Evolutionary conservation across 2,888 invertebrate genomes (phyloP).

Genomic region (Caenorhabditis angaria): DNA sequence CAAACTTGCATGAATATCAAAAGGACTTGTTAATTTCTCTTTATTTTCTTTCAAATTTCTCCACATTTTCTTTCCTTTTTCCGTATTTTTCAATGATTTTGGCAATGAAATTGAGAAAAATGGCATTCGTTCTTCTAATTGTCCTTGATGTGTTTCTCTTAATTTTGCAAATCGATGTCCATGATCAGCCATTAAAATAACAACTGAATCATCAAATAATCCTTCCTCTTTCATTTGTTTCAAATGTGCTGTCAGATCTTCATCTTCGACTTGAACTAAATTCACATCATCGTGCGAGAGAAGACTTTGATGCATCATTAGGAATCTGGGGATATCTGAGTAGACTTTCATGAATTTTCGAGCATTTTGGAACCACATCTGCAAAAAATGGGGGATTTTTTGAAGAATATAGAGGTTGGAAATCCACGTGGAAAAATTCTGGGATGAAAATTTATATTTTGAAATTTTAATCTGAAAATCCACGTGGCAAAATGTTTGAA

Average conservation of each 20-base stretch:
- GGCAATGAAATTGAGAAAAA: conserved; percentile 77
- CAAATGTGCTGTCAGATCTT: conserved; percentile 58
- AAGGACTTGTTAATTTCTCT: conserved; percentile 81
- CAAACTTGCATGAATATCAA: conserved; percentile 86
- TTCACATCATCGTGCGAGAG: conserved; percentile 88
- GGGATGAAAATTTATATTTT: no score
- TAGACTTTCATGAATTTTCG: conserved; percentile 78
- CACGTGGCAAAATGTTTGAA: no score
- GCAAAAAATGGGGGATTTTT: conserved; percentile 11
- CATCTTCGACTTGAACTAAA: conserved; percentile 77
- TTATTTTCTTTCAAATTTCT: conserved; percentile 60
- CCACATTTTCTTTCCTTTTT: conserved; percentile 41
- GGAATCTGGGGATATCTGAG: conserved; percentile 80
- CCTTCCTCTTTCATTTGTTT: conserved; percentile 72
- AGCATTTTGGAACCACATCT: conserved; percentile 72
- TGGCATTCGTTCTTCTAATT: conserved; percentile 79
- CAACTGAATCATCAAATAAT: conserved; percentile 82
- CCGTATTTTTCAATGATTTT: conserved; percentile 48
- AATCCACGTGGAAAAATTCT: no score
- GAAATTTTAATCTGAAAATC: no score
- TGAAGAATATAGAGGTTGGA: not conserved
- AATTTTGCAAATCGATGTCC: conserved; percentile 86
- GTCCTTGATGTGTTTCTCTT: conserved; percentile 85
- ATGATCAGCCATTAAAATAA: conserved; percentile 92
- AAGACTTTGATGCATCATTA: conserved; percentile 86